Evolutionary conservation across 2,113 vertebrate genomes (phyloP).

Genomic region (Otus sunia): DNA sequence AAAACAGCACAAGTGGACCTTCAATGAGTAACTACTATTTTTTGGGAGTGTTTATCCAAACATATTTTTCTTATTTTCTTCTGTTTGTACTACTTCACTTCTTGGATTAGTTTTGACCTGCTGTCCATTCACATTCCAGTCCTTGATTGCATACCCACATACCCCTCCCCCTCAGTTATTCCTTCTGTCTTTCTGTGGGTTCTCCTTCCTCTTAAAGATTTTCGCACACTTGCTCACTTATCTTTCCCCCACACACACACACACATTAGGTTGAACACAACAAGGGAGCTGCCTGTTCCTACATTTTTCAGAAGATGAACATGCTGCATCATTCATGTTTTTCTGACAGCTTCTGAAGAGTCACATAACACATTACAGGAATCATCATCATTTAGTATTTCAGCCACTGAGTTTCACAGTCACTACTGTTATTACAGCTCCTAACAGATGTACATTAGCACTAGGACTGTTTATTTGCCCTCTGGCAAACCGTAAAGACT

Average conservation of each 20-base stretch:
- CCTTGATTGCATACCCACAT: rapidly evolving
- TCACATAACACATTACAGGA: not conserved
- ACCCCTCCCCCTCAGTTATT: not conserved
- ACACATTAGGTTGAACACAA: not conserved
- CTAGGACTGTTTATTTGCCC: not conserved
- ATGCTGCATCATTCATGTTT: not conserved
- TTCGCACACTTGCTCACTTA: rapidly evolving
- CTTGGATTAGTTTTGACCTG: not conserved
- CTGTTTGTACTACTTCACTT: not conserved
- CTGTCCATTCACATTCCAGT: not conserved
- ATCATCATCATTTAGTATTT: not conserved
- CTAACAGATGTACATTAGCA: not conserved
- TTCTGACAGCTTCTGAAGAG: not conserved
- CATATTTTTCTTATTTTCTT: not conserved
- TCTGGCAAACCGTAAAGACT: not conserved
- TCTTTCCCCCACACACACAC: not conserved
- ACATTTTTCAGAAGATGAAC: not conserved
- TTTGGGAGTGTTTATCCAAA: not conserved
- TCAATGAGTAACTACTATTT: not conserved
- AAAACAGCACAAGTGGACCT: not conserved
- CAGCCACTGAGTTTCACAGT: not conserved
- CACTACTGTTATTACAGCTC: not conserved
- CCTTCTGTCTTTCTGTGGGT: not conserved
- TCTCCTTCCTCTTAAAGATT: not conserved
- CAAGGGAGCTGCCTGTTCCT: not conserved